These are phyloP conservation scores for Salticus scenicus DNA, from an alignment of 2,888 invertebrate genomes.

Conservation along the genomic window DNA sequence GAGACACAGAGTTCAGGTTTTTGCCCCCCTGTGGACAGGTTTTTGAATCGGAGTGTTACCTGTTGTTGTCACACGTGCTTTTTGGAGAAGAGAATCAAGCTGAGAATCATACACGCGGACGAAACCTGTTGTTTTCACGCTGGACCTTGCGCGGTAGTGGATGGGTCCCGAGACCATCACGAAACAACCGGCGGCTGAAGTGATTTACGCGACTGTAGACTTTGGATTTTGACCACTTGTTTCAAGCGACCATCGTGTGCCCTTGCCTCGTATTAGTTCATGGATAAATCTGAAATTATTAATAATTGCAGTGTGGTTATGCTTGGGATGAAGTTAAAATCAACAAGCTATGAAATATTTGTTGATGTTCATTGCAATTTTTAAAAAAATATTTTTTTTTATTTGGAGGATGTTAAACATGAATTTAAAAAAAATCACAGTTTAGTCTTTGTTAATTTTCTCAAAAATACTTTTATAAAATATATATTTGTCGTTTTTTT, in stretches of 20 bases:
- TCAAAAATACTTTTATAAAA: too few species aligned
- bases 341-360: too few species aligned
- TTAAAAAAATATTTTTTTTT: too few species aligned
- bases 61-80: constrained; percentile 64
- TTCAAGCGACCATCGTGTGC: neutral
- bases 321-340: too few species aligned
- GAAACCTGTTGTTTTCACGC: constrained; percentile 46
- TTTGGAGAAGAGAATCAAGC: constrained; percentile 15
- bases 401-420: too few species aligned
- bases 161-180: neutral
- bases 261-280: too few species aligned
- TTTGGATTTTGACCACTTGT: neutral
- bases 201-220: neutral
- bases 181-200: neutral
- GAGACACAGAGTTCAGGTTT: constrained; percentile 51
- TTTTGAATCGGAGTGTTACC: constrained; percentile 21
- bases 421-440: too few species aligned
- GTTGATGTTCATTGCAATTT: too few species aligned
- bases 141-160: neutral
- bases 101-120: constrained; percentile 24
- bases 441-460: too few species aligned
- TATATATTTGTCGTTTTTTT: too few species aligned
- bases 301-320: too few species aligned
- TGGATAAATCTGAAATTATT: too few species aligned
- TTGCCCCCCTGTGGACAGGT: constrained; percentile 28